phyloP scores from a whole-genome alignment of 2,113 vertebrate species.

The Sphyrna mokarran region DNA sequence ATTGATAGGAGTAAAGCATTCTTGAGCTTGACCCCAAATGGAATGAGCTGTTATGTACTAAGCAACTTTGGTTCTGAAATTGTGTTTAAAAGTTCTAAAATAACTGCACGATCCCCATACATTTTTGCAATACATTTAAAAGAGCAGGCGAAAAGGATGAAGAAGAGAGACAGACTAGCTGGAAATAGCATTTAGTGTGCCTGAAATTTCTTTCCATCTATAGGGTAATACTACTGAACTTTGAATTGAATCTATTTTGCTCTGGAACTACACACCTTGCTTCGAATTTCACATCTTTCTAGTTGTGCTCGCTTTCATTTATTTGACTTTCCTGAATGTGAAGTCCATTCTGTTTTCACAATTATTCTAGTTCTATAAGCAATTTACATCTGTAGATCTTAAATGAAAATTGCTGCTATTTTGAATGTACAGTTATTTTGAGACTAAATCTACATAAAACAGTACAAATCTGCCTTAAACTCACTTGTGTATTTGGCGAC shows the following conservation, averaged over 20 bases:
- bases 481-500: background rate
- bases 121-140: background rate
- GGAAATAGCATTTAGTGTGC: background rate
- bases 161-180: background rate
- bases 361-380: background rate
- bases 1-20: conserved; percentile 4
- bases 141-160: background rate
- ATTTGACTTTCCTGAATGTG: conserved; percentile 26
- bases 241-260: conserved; percentile 12
- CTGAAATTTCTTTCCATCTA: background rate
- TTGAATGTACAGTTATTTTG: background rate
- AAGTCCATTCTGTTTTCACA: background rate
- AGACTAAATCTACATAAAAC: background rate
- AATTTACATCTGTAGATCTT: background rate
- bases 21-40: background rate
- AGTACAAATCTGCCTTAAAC: background rate
- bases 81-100: background rate
- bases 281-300: background rate
- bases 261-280: background rate
- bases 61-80: background rate
- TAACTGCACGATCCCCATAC: background rate
- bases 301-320: background rate
- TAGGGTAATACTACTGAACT: background rate
- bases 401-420: background rate
- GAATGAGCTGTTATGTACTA: background rate